Conservation (phyloP, 2,797 vertebrate genomes). For the Arvicola amphibius region DNA sequence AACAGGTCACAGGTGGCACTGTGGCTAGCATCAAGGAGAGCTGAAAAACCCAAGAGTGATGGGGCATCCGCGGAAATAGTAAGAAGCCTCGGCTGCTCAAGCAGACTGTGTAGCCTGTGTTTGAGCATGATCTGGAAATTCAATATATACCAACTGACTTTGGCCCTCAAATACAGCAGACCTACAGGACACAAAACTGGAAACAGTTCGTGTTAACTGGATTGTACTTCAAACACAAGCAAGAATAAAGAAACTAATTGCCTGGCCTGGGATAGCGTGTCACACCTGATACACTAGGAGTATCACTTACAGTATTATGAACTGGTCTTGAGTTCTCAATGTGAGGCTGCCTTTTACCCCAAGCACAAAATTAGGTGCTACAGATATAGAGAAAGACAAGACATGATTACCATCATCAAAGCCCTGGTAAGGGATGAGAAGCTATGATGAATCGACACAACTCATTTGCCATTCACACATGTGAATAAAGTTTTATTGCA, state of each 20-base stretch:
- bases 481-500: background rate
- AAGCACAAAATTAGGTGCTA: background rate
- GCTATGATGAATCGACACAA: background rate
- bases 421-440: background rate
- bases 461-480: background rate
- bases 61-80: constrained; percentile 50
- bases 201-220: constrained; percentile 62
- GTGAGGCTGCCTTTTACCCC: background rate
- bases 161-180: constrained; percentile 49
- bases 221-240: constrained; percentile 2
- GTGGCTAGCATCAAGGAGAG: constrained; percentile 71
- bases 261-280: background rate
- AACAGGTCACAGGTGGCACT: constrained; percentile 71
- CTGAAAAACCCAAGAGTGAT: constrained; percentile 38
- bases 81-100: background rate
- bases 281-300: background rate
- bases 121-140: constrained; percentile 58
- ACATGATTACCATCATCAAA: background rate
- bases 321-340: background rate
- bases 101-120: accelerated
- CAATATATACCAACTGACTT: constrained; percentile 35
- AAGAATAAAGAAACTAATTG: constrained; percentile 16
- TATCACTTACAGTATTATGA: background rate
- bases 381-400: background rate
- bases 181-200: background rate